Evolutionary conservation across 2,888 invertebrate species (phyloP).

Genomic region (Zhuqinia jingwanae): DNA sequence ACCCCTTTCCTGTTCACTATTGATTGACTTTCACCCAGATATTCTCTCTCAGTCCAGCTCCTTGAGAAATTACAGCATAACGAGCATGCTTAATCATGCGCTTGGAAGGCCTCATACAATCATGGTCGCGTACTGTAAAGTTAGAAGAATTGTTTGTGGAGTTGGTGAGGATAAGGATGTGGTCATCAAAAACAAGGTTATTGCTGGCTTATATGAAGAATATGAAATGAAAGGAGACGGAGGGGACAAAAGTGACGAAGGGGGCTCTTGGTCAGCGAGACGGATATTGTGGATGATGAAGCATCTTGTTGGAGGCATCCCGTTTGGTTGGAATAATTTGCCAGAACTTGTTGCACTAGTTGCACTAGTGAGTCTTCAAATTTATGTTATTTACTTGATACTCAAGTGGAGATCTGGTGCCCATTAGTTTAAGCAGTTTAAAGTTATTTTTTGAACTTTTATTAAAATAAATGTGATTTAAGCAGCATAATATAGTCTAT

Average conservation of each 20-base stretch:
- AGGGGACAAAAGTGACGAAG: neutral
- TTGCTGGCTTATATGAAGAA: neutral
- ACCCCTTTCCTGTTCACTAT: neutral
- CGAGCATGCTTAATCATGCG: neutral
- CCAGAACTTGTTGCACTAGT: neutral
- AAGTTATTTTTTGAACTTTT: too few species aligned
- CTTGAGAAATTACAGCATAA: neutral
- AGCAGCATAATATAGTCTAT: too few species aligned
- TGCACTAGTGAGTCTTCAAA: neutral
- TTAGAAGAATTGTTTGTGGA: neutral
- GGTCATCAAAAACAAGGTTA: neutral
- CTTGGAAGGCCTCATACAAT: neutral
- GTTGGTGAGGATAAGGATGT: neutral
- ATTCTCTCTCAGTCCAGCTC: neutral
- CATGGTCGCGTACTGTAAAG: neutral
- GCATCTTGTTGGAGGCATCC: neutral
- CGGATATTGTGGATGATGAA: neutral
- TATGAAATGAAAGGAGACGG: slow-evolving; percentile 34
- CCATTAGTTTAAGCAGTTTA: too few species aligned
- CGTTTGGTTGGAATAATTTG: slow-evolving; percentile 8
- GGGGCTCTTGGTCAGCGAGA: neutral
- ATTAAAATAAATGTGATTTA: too few species aligned
- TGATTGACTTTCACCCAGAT: slow-evolving; percentile 34
- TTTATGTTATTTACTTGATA: slow-evolving; percentile 20
- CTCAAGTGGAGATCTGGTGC: slow-evolving; percentile 7